Evolutionary conservation across 2,797 vertebrate species (phyloP).

Genomic region (Chromis chromis): DNA sequence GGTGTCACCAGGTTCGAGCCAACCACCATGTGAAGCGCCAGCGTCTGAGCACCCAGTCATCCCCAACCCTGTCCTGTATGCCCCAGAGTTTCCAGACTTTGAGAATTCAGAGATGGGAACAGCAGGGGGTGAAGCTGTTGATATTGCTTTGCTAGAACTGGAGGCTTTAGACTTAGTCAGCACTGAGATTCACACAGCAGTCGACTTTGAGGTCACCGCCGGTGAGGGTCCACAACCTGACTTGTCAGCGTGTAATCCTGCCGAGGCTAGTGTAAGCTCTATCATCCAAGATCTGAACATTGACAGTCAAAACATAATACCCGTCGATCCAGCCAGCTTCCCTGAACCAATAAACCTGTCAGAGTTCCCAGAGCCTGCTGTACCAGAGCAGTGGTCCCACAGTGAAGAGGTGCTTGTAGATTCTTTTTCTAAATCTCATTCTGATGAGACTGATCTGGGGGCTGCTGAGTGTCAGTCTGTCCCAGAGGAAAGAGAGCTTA

Average conservation of each 20-base stretch:
- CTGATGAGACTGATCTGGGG: slow-evolving; percentile 46
- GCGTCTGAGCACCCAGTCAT: slow-evolving; percentile 17
- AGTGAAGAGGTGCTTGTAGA: slow-evolving; percentile 34
- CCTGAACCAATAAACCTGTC: slow-evolving; percentile 62
- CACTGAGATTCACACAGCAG: slow-evolving; percentile 30
- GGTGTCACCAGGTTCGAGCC: slow-evolving; percentile 25
- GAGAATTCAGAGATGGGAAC: slow-evolving; percentile 65
- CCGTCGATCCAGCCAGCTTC: slow-evolving; percentile 62
- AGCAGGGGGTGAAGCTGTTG: slow-evolving; percentile 47
- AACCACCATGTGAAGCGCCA: slow-evolving; percentile 23
- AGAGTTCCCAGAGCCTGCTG: slow-evolving; percentile 50
- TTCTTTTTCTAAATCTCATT: slow-evolving; percentile 29
- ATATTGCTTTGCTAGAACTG: slow-evolving; percentile 66
- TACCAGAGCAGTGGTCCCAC: slow-evolving; percentile 47
- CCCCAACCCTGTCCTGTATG: slow-evolving; percentile 53
- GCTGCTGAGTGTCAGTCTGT: slow-evolving; percentile 47
- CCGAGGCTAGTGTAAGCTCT: slow-evolving; percentile 20
- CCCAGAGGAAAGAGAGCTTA: slow-evolving; percentile 47
- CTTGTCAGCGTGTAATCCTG: slow-evolving; percentile 15
- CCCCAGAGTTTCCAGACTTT: slow-evolving; percentile 80
- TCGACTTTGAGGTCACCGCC: slow-evolving; percentile 1
- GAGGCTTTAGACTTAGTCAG: slow-evolving; percentile 58
- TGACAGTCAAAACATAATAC: slow-evolving; percentile 58
- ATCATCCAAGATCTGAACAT: slow-evolving; percentile 57
- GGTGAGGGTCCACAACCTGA: slow-evolving; percentile 38